A percentile compares a stretch with the other conserved stretches of the same genome.
phyloP scores from a whole-genome alignment of 2,888 invertebrate genomes.

The Scaptomyza polygonia region DNA sequence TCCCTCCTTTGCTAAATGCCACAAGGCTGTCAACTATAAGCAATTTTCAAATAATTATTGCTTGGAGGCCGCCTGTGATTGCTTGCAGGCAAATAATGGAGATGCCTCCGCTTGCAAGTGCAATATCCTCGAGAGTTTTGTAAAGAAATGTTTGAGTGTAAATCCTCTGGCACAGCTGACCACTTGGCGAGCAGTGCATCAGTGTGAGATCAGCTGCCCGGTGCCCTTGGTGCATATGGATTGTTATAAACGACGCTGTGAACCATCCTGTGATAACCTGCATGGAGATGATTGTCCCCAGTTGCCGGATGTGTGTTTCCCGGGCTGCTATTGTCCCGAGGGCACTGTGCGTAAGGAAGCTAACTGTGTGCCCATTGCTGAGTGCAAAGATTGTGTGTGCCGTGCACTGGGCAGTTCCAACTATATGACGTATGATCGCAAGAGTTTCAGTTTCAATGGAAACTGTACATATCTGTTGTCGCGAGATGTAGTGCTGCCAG shows the following conservation, averaged over 20 bases:
- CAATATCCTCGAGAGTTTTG: slow-evolving; percentile 88
- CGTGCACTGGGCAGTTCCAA: slow-evolving; percentile 92
- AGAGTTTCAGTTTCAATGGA: slow-evolving; percentile 91
- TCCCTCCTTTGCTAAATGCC: slow-evolving; percentile 88
- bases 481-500: slow-evolving; percentile 86
- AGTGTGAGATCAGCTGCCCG: slow-evolving; percentile 90
- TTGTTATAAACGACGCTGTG: slow-evolving; percentile 92
- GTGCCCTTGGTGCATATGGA: slow-evolving; percentile 92
- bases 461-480: slow-evolving; percentile 94
- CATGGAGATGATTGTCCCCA: slow-evolving; percentile 87
- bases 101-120: slow-evolving; percentile 88
- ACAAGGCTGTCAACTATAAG: slow-evolving; percentile 87
- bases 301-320: slow-evolving; percentile 89
- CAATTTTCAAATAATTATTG: slow-evolving; percentile 89
- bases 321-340: slow-evolving; percentile 94
- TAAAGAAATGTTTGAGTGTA: slow-evolving; percentile 89
- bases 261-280: slow-evolving; percentile 89
- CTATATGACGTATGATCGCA: slow-evolving; percentile 92
- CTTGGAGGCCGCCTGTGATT: slow-evolving; percentile 90
- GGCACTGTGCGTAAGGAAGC: slow-evolving; percentile 89
- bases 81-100: slow-evolving; percentile 86
- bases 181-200: slow-evolving; percentile 89
- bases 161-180: slow-evolving; percentile 88
- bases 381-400: slow-evolving; percentile 91
- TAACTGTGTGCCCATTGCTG: slow-evolving; percentile 88